Conservation (phyloP, 2,888 invertebrate genomes). For the Masnerella sp. region DNA sequence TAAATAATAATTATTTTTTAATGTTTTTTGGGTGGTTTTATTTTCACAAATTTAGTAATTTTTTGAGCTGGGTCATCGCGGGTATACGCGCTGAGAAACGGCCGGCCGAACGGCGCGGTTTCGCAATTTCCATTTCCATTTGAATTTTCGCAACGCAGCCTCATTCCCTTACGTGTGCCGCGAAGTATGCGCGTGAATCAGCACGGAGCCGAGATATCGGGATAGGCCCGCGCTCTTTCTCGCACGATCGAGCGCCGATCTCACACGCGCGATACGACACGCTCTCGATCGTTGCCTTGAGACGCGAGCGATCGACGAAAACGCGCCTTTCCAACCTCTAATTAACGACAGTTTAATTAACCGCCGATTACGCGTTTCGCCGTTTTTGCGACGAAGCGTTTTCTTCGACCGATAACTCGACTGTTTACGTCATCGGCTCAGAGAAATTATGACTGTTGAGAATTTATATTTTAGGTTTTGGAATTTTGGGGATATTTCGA, state of each 20-base stretch:
- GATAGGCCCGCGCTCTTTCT: slow-evolving; percentile 45
- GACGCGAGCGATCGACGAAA: slow-evolving; percentile 43
- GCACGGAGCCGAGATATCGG: slow-evolving; percentile 52
- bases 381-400: no score
- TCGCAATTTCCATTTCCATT: slow-evolving; percentile 49
- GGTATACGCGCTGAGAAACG: slow-evolving; percentile 15
- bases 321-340: slow-evolving; percentile 41
- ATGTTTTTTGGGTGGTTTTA: no score
- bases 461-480: no score
- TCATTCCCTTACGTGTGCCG: slow-evolving; percentile 52
- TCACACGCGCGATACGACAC: slow-evolving; percentile 54
- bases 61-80: slow-evolving; percentile 15
- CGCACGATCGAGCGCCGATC: slow-evolving; percentile 55
- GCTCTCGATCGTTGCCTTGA: slow-evolving; percentile 58
- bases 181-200: slow-evolving; percentile 55
- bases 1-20: no score
- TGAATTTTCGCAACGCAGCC: slow-evolving; percentile 53
- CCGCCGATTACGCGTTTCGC: slow-evolving; percentile 15
- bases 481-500: no score
- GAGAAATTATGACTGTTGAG: no score
- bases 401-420: no score
- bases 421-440: no score
- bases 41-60: no score
- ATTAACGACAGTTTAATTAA: slow-evolving; percentile 50
- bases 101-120: slow-evolving; percentile 26